Conservation (phyloP, 2,113 vertebrate genomes). For the Cyprinodon brontotheroides region DNA sequence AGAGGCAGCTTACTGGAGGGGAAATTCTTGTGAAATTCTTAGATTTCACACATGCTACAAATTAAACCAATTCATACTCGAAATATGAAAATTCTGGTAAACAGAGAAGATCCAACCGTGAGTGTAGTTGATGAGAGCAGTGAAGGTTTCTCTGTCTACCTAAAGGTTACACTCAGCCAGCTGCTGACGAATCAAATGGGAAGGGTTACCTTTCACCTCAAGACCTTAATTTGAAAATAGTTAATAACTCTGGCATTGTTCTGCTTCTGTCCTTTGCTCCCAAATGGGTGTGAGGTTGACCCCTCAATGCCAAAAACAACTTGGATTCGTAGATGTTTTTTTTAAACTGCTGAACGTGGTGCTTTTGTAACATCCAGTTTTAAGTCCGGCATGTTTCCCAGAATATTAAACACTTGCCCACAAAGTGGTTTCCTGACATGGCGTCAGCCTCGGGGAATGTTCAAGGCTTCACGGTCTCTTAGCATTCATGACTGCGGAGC, state of each 20-base stretch:
- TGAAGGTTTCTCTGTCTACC: constrained; percentile 9
- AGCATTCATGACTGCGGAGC: constrained; percentile 9
- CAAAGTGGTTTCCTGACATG: constrained; percentile 68
- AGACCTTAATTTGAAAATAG: constrained; percentile 30
- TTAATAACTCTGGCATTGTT: constrained; percentile 41
- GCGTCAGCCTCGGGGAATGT: constrained; percentile 73
- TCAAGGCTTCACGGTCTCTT: constrained; percentile 35
- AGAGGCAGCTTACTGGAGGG: neutral
- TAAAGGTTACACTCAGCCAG: constrained; percentile 31
- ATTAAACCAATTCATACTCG: neutral
- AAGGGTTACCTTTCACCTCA: constrained; percentile 55
- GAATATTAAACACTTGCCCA: constrained; percentile 50
- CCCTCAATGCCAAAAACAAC: constrained; percentile 20
- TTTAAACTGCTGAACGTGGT: constrained; percentile 46
- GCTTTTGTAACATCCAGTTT: constrained; percentile 33
- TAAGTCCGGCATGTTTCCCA: constrained; percentile 39
- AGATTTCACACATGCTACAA: neutral
- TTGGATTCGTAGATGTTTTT: constrained; percentile 37
- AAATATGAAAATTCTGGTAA: neutral
- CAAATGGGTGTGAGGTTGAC: constrained; percentile 22
- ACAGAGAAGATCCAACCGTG: too few relatives aligned
- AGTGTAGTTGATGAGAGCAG: neutral
- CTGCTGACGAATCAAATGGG: constrained; percentile 28
- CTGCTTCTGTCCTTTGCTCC: constrained; percentile 30
- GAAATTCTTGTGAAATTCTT: neutral